Evolutionary conservation across 2,797 vertebrate genomes (phyloP).

Genomic region (Diplodus puntazzo): DNA sequence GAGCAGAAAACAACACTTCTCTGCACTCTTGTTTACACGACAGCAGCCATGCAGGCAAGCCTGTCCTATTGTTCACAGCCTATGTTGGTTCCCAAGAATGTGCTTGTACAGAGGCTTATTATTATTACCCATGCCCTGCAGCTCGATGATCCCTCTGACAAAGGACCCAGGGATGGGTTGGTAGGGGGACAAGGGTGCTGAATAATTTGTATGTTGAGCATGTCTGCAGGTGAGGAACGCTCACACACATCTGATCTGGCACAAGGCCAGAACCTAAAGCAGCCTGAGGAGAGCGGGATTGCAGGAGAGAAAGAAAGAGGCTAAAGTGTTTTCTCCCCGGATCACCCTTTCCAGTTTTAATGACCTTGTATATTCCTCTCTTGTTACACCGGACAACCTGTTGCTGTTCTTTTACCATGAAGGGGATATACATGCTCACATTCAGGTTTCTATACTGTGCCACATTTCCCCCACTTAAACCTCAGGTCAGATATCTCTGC

Average conservation of each 20-base stretch:
- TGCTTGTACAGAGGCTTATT: conserved; percentile 60
- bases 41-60: conserved; percentile 32
- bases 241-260: conserved; percentile 73
- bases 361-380: conserved; percentile 29
- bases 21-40: conserved; percentile 53
- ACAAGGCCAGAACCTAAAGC: conserved; percentile 50
- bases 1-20: conserved; percentile 13
- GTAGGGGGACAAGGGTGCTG: conserved; percentile 41
- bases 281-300: conserved; percentile 44
- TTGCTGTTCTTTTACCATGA: conserved; percentile 34
- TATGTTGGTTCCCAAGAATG: conserved; percentile 59
- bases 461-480: conserved; percentile 36
- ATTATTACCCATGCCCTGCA: conserved; percentile 67
- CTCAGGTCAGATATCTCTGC: conserved; percentile 39
- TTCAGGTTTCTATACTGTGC: conserved; percentile 15
- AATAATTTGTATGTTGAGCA: conserved; percentile 71
- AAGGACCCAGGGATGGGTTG: conserved; percentile 51
- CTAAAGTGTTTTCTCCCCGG: conserved; percentile 55
- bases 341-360: conserved; percentile 40
- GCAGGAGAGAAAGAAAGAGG: conserved; percentile 20
- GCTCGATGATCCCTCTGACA: conserved; percentile 66
- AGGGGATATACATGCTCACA: conserved; percentile 25
- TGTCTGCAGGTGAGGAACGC: conserved; percentile 70
- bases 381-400: conserved; percentile 49
- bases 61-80: conserved; percentile 60